Conservation (phyloP, 2,113 vertebrate species). For the Cynoglossus semilaevis region DNA sequence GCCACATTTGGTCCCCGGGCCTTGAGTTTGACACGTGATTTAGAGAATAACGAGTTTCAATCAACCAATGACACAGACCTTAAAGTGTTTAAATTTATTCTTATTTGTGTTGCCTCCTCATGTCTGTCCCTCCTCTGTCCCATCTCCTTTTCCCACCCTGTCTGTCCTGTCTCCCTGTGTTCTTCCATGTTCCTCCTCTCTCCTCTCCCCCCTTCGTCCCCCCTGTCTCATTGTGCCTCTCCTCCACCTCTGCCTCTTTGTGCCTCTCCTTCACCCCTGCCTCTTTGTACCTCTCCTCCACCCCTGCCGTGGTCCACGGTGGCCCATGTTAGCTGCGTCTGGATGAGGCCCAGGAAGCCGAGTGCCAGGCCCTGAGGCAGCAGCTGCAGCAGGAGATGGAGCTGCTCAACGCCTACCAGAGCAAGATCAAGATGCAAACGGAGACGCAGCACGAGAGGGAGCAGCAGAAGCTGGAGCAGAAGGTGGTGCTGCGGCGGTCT, state of each 20-base stretch:
- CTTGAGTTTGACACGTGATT: too few species aligned
- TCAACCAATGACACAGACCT: too few species aligned
- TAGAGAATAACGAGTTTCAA: too few species aligned
- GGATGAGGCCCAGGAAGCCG: slow-evolving; percentile 98
- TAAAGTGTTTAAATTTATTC: too few species aligned
- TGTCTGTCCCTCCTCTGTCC: background rate
- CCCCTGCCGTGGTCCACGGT: slow-evolving; percentile 24
- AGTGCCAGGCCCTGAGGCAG: slow-evolving; percentile 97
- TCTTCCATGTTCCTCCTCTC: too few species aligned
- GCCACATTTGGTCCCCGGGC: too few species aligned
- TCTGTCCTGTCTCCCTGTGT: slow-evolving; percentile 17
- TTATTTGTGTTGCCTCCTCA: background rate
- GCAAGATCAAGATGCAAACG: slow-evolving; percentile 99
- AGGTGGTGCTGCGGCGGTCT: slow-evolving; percentile 94
- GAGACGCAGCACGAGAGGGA: slow-evolving; percentile 97
- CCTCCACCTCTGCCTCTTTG: background rate
- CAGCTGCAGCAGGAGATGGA: slow-evolving; percentile 99
- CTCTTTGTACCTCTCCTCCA: slow-evolving; percentile 26
- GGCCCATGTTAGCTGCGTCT: slow-evolving; percentile 85
- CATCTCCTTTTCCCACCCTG: slow-evolving; percentile 4
- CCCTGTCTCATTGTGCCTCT: background rate
- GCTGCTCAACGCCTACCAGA: slow-evolving; percentile 98
- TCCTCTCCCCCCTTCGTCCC: too few species aligned
- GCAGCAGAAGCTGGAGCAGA: slow-evolving; percentile 97
- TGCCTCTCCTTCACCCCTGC: background rate